phyloP scores from a whole-genome alignment of 1,140 invertebrate genomes.

The Melanaphis sacchari region DNA sequence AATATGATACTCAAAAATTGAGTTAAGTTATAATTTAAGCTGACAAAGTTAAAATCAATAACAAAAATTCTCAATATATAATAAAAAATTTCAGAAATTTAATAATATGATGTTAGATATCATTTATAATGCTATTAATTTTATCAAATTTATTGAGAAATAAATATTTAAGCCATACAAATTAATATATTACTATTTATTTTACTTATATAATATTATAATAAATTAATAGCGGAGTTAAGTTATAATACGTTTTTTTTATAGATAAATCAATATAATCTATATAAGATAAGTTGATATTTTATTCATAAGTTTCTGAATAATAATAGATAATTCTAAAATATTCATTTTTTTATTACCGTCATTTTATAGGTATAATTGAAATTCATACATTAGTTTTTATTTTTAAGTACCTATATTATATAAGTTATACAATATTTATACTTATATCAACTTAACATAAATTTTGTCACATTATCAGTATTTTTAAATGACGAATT shows the following conservation, averaged over 20 bases:
- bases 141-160: not conserved
- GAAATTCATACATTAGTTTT: not conserved
- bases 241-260: not conserved
- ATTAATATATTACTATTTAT: not conserved
- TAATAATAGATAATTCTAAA: not conserved
- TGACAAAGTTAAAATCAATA: not conserved
- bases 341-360: not conserved
- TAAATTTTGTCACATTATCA: slow-evolving; percentile 27
- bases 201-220: not conserved
- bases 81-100: not conserved
- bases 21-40: not conserved
- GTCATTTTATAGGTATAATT: not conserved
- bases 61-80: not conserved
- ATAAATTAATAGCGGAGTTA: not conserved
- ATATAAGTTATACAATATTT: not conserved
- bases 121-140: not conserved
- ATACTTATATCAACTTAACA: slow-evolving; percentile 7
- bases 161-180: not conserved
- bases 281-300: not conserved
- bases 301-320: not conserved
- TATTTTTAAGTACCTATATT: not conserved
- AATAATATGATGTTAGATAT: not conserved
- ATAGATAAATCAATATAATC: not conserved
- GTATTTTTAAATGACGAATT: slow-evolving; percentile 33
- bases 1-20: not conserved